phyloP scores from a whole-genome alignment of 2,888 invertebrate genomes.

The Chrysolina americana region DNA sequence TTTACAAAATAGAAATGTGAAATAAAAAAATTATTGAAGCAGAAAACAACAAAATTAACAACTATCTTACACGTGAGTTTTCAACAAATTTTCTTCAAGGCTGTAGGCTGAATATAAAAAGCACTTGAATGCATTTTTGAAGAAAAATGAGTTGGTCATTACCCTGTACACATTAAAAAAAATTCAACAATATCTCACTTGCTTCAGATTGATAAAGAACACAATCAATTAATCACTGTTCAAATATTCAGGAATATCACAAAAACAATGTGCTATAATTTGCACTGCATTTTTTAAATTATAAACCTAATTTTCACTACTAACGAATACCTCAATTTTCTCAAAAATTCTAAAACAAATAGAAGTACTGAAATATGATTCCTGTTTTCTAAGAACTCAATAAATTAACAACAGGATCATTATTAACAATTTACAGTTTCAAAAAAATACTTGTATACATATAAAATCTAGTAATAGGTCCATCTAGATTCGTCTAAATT shows the following conservation, averaged over 20 bases:
- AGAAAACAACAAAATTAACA: slow-evolving; percentile 57
- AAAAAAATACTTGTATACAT: slow-evolving; percentile 55
- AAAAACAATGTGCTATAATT: slow-evolving; percentile 4
- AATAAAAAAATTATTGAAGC: slow-evolving; percentile 53
- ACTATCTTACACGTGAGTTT: slow-evolving; percentile 55
- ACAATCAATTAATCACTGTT: slow-evolving; percentile 10
- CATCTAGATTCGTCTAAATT: slow-evolving; percentile 58
- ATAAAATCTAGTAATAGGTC: slow-evolving; percentile 59
- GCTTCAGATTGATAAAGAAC: slow-evolving; percentile 2
- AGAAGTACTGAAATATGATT: slow-evolving; percentile 38
- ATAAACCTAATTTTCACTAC: slow-evolving; percentile 2
- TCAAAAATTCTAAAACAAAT: slow-evolving; percentile 31
- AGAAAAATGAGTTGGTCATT: slow-evolving; percentile 40
- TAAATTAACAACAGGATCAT: slow-evolving; percentile 48
- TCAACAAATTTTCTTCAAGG: slow-evolving; percentile 45
- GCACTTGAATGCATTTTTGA: slow-evolving; percentile 26
- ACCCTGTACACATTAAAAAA: slow-evolving; percentile 35
- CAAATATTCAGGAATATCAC: slow-evolving; percentile 21
- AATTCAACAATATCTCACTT: slow-evolving; percentile 22
- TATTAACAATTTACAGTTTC: slow-evolving; percentile 52
- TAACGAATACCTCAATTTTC: slow-evolving; percentile 39
- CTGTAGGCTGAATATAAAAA: slow-evolving; percentile 24
- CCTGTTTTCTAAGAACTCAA: slow-evolving; percentile 40
- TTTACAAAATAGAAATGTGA: slow-evolving; percentile 43
- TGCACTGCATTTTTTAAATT: slow-evolving; percentile 17